Evolutionary conservation across 2,888 invertebrate species (phyloP).

Genomic region (Thalpophila matura): DNA sequence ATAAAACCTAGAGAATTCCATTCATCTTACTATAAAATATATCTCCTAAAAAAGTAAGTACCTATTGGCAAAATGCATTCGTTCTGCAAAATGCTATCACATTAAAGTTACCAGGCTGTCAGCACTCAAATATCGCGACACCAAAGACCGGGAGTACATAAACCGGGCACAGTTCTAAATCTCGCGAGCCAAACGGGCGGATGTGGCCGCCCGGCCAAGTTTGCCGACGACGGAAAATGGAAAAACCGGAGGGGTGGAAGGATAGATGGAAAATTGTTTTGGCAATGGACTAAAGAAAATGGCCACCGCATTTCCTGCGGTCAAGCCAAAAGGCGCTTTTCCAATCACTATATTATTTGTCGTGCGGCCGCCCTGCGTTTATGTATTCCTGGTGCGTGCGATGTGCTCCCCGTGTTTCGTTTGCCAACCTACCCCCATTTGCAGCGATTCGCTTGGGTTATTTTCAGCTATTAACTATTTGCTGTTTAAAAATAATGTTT

Average conservation of each 20-base stretch:
- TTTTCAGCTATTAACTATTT: conserved; percentile 54
- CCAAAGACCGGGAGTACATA: conserved; percentile 60
- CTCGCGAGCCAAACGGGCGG: conserved; percentile 73
- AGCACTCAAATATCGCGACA: conserved; percentile 59
- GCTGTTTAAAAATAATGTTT: conserved; percentile 37
- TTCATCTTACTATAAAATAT: too few species aligned
- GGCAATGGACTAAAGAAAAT: conserved; percentile 89
- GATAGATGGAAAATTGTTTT: conserved; percentile 81
- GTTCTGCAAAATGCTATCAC: conserved; percentile 44
- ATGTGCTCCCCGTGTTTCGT: conserved; percentile 52
- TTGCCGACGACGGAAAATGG: conserved; percentile 82
- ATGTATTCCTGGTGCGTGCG: conserved; percentile 78
- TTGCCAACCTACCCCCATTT: conserved; percentile 60
- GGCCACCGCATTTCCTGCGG: conserved; percentile 78
- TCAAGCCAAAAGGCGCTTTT: conserved; percentile 77
- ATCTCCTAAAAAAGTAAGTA: not conserved
- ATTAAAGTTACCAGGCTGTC: conserved; percentile 56
- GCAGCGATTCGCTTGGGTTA: conserved; percentile 53
- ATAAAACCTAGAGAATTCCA: too few species aligned
- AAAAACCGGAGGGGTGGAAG: conserved; percentile 73
- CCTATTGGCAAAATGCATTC: conserved; percentile 25
- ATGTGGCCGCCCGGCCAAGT: conserved; percentile 77
- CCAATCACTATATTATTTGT: conserved; percentile 79
- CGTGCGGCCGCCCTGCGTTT: conserved; percentile 70
- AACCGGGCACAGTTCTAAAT: conserved; percentile 75